A percentile compares a stretch with the other conserved stretches of the same genome.
phyloP scores from a whole-genome alignment of 1,140 invertebrate genomes.

The Helicoverpa armigera region DNA sequence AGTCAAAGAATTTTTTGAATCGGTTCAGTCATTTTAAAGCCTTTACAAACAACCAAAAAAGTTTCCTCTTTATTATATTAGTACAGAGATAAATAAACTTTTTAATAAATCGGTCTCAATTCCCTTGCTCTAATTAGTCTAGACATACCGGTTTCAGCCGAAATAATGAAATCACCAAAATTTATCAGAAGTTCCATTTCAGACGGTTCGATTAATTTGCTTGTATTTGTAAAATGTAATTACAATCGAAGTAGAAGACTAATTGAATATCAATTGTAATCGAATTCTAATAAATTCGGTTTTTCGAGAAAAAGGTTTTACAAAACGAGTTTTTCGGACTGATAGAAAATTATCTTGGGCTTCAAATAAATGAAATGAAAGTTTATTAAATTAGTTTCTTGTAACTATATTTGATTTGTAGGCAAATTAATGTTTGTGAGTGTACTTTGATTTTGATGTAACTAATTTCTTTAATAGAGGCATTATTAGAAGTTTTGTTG shows the following conservation, averaged over 20 bases:
- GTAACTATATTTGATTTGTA: no score
- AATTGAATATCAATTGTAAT: neutral
- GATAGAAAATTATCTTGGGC: neutral
- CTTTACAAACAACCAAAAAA: no score
- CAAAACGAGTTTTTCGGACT: neutral
- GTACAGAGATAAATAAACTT: no score
- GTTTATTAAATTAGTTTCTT: neutral
- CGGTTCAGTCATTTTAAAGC: no score
- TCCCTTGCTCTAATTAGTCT: no score
- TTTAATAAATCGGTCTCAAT: no score
- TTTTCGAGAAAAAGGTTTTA: conserved; percentile 3
- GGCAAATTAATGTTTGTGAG: no score
- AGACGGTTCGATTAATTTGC: neutral
- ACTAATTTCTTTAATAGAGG: no score
- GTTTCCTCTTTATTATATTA: no score
- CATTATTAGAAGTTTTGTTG: no score
- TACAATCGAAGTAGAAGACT: neutral
- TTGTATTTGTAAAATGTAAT: conserved; percentile 1
- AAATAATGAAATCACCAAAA: neutral
- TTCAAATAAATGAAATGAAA: neutral
- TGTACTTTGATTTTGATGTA: no score
- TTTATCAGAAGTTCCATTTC: conserved; percentile 4
- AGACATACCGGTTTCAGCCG: neutral
- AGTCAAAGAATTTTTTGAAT: no score
- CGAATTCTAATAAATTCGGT: conserved; percentile 10